Conservation (phyloP, 2,888 invertebrate species). For the Aspidiotus rigidus region DNA sequence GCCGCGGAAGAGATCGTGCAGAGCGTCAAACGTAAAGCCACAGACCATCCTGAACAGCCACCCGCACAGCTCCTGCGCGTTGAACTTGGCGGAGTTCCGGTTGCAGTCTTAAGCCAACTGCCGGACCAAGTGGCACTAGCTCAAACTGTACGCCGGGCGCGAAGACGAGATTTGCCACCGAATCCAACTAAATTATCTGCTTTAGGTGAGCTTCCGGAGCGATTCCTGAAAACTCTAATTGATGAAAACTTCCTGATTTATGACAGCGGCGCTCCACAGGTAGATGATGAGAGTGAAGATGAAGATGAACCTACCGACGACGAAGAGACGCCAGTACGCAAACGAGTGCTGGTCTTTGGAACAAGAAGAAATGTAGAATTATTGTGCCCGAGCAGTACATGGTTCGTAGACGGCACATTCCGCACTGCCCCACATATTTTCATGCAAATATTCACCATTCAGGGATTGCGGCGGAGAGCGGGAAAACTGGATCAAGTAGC, state of each 20-base stretch:
- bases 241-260: background rate
- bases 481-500: background rate
- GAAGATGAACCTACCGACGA: background rate
- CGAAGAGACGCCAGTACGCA: background rate
- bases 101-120: background rate
- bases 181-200: background rate
- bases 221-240: background rate
- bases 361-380: background rate
- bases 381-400: background rate
- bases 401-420: background rate
- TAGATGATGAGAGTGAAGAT: background rate
- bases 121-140: background rate
- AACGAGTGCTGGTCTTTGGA: background rate
- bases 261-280: background rate
- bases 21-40: background rate
- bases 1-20: background rate
- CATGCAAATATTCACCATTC: slow-evolving; percentile 1
- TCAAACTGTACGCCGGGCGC: background rate
- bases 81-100: background rate
- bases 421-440: background rate
- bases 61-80: background rate
- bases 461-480: background rate
- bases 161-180: background rate
- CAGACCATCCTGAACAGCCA: background rate
- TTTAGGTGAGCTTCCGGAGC: background rate